Conservation (phyloP, 2,888 invertebrate species). For the Drepana falcataria region DNA sequence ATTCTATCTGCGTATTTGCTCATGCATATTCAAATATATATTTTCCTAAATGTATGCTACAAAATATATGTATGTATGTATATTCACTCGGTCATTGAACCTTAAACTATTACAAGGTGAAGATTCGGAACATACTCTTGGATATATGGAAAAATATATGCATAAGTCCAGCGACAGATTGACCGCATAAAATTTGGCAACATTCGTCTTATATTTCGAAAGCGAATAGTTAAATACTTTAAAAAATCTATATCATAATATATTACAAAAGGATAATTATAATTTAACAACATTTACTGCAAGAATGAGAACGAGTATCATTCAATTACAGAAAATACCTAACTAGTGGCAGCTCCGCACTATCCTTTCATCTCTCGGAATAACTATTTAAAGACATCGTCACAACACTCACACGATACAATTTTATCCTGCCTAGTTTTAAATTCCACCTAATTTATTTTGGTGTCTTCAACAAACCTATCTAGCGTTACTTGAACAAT, state of each 20-base stretch:
- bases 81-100: no score
- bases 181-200: conserved; percentile 55
- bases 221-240: conserved; percentile 16
- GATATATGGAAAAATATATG: conserved; percentile 43
- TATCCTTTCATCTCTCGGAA: conserved; percentile 15
- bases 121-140: conserved; percentile 16
- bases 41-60: no score
- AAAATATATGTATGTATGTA: no score
- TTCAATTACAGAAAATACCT: conserved; percentile 26
- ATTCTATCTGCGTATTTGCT: not conserved
- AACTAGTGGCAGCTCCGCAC: conserved; percentile 32
- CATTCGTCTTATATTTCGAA: conserved; percentile 27
- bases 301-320: conserved; percentile 9
- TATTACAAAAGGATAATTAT: not conserved
- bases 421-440: conserved; percentile 7
- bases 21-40: no score
- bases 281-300: not conserved
- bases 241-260: conserved; percentile 6
- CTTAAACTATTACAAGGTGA: conserved; percentile 6
- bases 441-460: conserved; percentile 23
- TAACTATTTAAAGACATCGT: conserved; percentile 16
- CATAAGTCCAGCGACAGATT: conserved; percentile 16
- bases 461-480: conserved; percentile 38
- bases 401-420: conserved; percentile 22
- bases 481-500: conserved; percentile 36